Evolutionary conservation across 1,140 invertebrate species (phyloP), one percentile per base, ranked within the genome.

Genomic region (Holcopasites calliopsidis): DNA sequence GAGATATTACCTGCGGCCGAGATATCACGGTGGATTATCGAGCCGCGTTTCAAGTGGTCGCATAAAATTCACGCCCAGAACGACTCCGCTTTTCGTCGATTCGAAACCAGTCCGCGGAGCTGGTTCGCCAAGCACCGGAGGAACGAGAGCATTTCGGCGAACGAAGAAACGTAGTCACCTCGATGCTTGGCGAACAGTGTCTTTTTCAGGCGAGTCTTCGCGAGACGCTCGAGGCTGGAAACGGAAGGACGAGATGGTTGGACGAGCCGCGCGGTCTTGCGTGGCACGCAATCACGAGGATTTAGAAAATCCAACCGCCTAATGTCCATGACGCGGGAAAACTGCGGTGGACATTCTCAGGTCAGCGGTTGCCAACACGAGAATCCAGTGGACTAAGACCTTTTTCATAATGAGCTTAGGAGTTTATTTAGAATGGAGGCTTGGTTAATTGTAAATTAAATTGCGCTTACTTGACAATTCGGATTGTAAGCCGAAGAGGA

Each of bases 71-170:
- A 13, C 26, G 16, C 50, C 26, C 50, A 10, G n/a, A 65, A 73
- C 50, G 61, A 57, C 62, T 55, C 40, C 7, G 66, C 50, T 74
- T 74, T 74, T 74, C 71, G 71, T 66, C 61, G 71, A 57, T 55
- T 66, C 50, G 62, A 74, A 74, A 74, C 71, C 62, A 74, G 71
- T 74, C 62, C 16, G 38, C n/a, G 50, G 18, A 64, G 33, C 26
- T 52, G 50, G 62, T 66, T 38, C 61, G 57, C 57, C 71, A 16
- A n/a, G 33, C 26, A 47, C n/a, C 21, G n/a, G 6, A 21, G 23
- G 38, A 18, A 38, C 57, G 38, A 42, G 60, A 44, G 5, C n/a
- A 47, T 62, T 62, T 62, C 47, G 26, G 47, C 62, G 47, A 26
- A 52, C 52, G 62, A 65, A 65, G 52, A 65, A 65, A 42, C 23